Conservation (phyloP, 2,888 invertebrate genomes). For the Dione juno region DNA sequence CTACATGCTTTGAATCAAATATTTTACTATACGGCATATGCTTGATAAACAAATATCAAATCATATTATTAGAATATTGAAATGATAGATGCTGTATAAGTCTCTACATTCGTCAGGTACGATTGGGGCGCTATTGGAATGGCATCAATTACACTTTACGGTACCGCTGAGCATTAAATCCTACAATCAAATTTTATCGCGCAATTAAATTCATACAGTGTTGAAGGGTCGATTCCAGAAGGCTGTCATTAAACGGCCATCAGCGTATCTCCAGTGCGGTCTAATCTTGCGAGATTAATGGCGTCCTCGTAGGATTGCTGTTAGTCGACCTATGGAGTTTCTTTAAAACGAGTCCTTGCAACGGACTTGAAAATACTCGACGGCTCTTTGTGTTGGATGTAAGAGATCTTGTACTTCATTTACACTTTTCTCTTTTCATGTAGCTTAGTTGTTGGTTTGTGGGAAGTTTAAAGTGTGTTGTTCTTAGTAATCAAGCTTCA, state of each 20-base stretch:
- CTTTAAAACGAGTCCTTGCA: constrained; percentile 27
- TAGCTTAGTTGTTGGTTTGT: constrained; percentile 14
- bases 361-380: constrained; percentile 23
- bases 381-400: constrained; percentile 12
- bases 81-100: neutral
- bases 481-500: neutral
- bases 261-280: constrained; percentile 50
- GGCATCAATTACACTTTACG: constrained; percentile 35
- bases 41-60: neutral
- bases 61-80: neutral
- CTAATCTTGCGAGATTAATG: constrained; percentile 50
- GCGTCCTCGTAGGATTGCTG: constrained; percentile 36
- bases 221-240: constrained; percentile 43
- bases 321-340: constrained; percentile 14
- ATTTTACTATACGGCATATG: no score
- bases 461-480: constrained; percentile 4
- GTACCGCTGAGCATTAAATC: constrained; percentile 32
- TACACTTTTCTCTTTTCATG: constrained; percentile 13
- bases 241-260: constrained; percentile 53
- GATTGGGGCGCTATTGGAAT: constrained; percentile 10
- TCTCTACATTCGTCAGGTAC: constrained; percentile 3
- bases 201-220: constrained; percentile 40
- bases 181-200: constrained; percentile 43
- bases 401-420: constrained; percentile 17
- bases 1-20: no score